Conservation (phyloP, 2,888 invertebrate genomes). For the Hylaea fasciaria region DNA sequence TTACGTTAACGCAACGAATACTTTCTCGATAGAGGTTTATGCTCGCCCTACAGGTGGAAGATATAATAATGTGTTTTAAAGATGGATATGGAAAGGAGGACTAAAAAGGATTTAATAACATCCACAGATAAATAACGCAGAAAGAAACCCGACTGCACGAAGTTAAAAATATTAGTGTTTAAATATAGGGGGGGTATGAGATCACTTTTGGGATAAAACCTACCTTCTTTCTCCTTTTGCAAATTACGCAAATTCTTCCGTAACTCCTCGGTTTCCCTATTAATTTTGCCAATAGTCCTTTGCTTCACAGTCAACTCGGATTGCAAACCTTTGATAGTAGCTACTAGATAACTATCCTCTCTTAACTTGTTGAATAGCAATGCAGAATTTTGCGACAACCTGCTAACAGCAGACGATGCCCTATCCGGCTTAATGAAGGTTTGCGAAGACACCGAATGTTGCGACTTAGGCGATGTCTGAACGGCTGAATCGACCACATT, state of each 20-base stretch:
- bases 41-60: not conserved
- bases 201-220: too few species aligned
- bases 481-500: conserved; percentile 68
- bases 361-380: conserved; percentile 82
- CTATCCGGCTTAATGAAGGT: conserved; percentile 71
- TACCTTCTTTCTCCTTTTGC: conserved; percentile 90
- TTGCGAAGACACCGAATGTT: conserved; percentile 64
- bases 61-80: not conserved
- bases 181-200: too few species aligned
- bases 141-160: too few species aligned
- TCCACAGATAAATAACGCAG: too few species aligned
- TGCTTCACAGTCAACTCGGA: conserved; percentile 90
- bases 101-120: not conserved
- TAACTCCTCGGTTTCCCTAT: conserved; percentile 90
- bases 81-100: not conserved
- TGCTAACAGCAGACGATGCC: conserved; percentile 78
- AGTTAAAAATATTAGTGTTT: too few species aligned
- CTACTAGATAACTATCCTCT: conserved; percentile 91
- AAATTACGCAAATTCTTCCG: conserved; percentile 90
- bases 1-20: too few species aligned
- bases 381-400: conserved; percentile 83
- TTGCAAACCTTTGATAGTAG: conserved; percentile 92
- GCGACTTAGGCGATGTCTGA: conserved; percentile 75
- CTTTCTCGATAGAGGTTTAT: too few species aligned
- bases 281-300: conserved; percentile 88